Evolutionary conservation across 2,113 vertebrate species (phyloP).

Genomic region (Hypocryptadius cinnamomeus): DNA sequence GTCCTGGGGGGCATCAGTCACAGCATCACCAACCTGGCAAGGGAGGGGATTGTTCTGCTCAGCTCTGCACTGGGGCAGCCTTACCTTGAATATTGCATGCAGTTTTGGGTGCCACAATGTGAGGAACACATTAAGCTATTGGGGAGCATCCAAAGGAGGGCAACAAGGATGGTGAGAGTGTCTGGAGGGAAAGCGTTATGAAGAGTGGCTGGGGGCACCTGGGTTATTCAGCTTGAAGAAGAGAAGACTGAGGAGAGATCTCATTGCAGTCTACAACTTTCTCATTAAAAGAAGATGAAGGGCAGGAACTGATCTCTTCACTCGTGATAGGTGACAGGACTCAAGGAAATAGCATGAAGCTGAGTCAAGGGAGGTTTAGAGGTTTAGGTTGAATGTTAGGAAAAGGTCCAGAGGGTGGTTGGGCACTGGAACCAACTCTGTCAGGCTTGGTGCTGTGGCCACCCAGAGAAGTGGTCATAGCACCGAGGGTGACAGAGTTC

Average conservation of each 20-base stretch:
- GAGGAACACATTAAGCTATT: background rate
- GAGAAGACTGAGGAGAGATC: background rate
- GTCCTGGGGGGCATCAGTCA: background rate
- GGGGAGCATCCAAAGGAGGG: background rate
- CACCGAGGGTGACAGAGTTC: no score
- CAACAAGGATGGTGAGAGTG: background rate
- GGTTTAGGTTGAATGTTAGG: background rate
- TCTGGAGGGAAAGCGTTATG: background rate
- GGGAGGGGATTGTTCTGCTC: background rate
- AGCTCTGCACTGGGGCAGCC: accelerated
- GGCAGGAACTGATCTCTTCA: background rate
- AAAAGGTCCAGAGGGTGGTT: background rate
- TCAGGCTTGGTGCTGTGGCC: background rate
- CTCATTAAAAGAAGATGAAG: background rate
- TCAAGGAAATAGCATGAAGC: background rate
- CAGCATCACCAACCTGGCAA: accelerated
- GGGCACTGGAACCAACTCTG: background rate
- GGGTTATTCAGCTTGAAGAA: background rate
- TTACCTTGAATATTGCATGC: background rate
- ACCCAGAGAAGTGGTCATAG: background rate
- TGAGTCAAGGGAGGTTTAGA: background rate
- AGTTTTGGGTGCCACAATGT: background rate
- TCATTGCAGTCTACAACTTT: background rate
- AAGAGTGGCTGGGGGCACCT: background rate
- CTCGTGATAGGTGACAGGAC: background rate